Conservation (phyloP, 2,888 invertebrate species). For the Digitonthophagus gazella region DNA sequence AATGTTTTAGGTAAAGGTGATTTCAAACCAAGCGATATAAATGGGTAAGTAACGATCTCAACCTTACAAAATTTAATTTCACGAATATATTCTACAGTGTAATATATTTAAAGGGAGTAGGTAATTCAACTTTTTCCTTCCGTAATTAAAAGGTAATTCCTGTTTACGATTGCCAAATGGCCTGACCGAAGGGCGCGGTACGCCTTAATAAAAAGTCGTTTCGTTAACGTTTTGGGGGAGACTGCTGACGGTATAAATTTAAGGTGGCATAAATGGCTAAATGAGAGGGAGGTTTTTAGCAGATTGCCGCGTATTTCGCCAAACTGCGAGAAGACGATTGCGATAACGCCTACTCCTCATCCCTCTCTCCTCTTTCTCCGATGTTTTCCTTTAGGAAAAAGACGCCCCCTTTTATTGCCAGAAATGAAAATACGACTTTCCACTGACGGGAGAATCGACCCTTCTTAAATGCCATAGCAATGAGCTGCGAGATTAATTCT, state of each 20-base stretch:
- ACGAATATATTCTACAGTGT: not conserved
- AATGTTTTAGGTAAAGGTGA: conserved; percentile 71
- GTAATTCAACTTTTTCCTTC: not conserved
- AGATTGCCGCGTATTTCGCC: conserved; percentile 7
- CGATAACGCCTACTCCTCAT: not conserved
- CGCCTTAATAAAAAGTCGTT: not conserved
- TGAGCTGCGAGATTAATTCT: not conserved
- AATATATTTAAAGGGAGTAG: not conserved
- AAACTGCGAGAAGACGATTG: not conserved
- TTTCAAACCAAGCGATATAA: conserved; percentile 80
- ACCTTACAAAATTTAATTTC: not conserved
- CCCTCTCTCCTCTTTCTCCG: not conserved
- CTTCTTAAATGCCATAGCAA: not conserved
- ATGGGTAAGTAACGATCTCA: conserved; percentile 73
- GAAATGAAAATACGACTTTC: not conserved
- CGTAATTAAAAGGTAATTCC: conserved; percentile 4
- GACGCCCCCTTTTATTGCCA: not conserved
- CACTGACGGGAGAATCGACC: not conserved
- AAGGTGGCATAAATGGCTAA: conserved; percentile 2
- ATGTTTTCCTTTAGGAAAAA: not conserved
- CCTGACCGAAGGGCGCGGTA: not conserved
- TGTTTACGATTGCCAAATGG: not conserved
- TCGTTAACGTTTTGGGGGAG: not conserved
- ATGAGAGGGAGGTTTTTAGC: conserved; percentile 14
- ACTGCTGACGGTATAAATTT: conserved; percentile 7